Evolutionary conservation across 2,888 invertebrate species (phyloP), one percentile per base, ranked within the genome.

Genomic region (Drosophila basisetae): DNA sequence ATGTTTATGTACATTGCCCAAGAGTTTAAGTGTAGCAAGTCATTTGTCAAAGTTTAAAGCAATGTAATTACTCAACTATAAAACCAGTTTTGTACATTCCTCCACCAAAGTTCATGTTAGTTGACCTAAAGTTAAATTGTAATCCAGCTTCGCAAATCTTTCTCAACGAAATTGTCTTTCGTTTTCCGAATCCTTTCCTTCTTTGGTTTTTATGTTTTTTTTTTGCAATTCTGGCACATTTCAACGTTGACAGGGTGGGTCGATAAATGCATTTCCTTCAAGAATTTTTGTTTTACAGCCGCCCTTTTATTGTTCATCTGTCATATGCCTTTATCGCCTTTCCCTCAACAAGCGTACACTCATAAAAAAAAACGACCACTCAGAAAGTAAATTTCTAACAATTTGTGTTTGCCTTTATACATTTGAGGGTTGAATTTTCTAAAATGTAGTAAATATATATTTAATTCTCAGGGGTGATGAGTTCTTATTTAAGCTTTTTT

Each of bases 21-120:
- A 71, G 41, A 71, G 71, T 59, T 68, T 13, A 59, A 59, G 71
- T 37, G n/a, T n/a, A 70, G 71, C 68, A 52, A 71, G 59, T 59
- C 70, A 68, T 68, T 70, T 68, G 68, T 68, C 71, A 71, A 68
- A 71, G 59, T 71, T 71, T 68, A 68, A 59, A 71, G 70, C 70
- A 70, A 47, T 68, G 68, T 55, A 68, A 68, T 68, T 68, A 68
- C 68, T 68, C 68, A 68, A 70, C 71, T 68, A 56, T 68, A 58
- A 50, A 58, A 49, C 71, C 71, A 56, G 70, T 56, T 70, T 68
- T 70, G 39, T 33, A 55, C 39, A 33, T 55, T 58, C 49, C 50
- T 30, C 59, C 33, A 60, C 52, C 59, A 71, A 68, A 71, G 68
- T 68, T 68, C 68, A 59, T 59, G 60, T 68, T 68, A 59, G 50